Base-by-base conservation (phyloP, 2,113 vertebrate genomes). In the Tragulus kanchil region DNA sequence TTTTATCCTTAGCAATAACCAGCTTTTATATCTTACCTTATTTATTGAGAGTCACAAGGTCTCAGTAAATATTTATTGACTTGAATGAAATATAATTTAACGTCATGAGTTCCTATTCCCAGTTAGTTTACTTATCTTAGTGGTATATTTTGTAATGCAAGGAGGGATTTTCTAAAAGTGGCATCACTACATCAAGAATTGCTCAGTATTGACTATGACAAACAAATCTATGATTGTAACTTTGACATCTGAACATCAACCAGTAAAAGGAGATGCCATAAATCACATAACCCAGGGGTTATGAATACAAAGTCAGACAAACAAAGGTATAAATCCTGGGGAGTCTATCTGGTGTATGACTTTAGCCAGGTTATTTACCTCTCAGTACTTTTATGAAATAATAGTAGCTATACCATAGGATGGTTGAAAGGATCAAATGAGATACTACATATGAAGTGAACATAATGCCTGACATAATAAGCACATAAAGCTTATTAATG, bases 41-140 rank as follows among this genome's bases (percentile, higher is more conserved):
- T 36, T 36, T 36, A 36, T 36, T 36, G 36, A 36, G 36, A 36
- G 90, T 5, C 14, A 78, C 1, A 87, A 52, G 25, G 16, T 17
- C 42, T 97, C 77, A n/a, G 48, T 84, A 95, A 95, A 94, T 77
- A 92, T 59, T 50, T 85, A 45, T 87, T 77, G 59, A 96, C 94
- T 42, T 45, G 36, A 93, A 84, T 69, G 25, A 85, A 71, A 89
- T n/a, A 93, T 42, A 75, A 75, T 54, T 64, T 25, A 93, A 65
- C 81, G 13, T 14, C 23, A 64, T 82, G 15, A 25, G 54, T 75
- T 87, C 5, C 13, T 26, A 48, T 15, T 65, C 12, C 13, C 84
- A 36, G 61, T 11, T 94, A 21, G 69, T 75, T 79, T 75, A 87
- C 9, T n/a, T 92, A 45, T 26, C 12, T 45, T 85, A 81, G 19